phyloP scores from a whole-genome alignment of 2,113 vertebrate genomes.

The Cyprinodon variegatus region DNA sequence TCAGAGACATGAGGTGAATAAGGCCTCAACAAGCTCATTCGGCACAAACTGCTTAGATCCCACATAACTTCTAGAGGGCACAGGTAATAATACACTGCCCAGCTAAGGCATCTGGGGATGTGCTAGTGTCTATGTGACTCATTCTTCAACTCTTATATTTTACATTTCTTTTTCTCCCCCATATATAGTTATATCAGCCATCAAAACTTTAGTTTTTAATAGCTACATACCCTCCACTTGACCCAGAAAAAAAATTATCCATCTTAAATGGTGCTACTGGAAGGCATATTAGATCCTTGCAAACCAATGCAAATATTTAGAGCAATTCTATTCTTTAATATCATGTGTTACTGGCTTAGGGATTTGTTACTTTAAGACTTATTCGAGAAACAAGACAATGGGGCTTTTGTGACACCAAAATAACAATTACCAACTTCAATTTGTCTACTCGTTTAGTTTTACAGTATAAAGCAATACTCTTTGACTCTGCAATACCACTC shows the following conservation, averaged over 20 bases:
- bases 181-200: constrained; percentile 69
- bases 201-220: constrained; percentile 57
- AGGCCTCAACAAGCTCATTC: constrained; percentile 36
- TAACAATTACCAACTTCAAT: accelerated
- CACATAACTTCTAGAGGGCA: constrained; percentile 50
- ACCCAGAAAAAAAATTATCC: constrained; percentile 51
- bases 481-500: no score
- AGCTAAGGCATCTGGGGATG: constrained; percentile 57
- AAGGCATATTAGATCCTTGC: constrained; percentile 18
- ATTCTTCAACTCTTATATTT: constrained; percentile 55
- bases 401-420: not conserved
- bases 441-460: not conserved
- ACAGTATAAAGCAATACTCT: no score
- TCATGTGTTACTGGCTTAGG: not conserved
- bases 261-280: constrained; percentile 21
- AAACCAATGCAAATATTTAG: constrained; percentile 23
- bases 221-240: constrained; percentile 47
- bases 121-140: constrained; percentile 66
- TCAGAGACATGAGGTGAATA: constrained; percentile 43
- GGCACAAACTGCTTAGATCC: constrained; percentile 45
- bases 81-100: constrained; percentile 61
- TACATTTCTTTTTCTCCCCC: constrained; percentile 55
- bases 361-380: constrained; percentile 3
- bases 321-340: constrained; percentile 14
- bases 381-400: constrained; percentile 2